Evolutionary conservation across 2,797 vertebrate genomes (phyloP), one percentile per base, ranked within the genome.

Genomic region (Philypnodon macrostomus): DNA sequence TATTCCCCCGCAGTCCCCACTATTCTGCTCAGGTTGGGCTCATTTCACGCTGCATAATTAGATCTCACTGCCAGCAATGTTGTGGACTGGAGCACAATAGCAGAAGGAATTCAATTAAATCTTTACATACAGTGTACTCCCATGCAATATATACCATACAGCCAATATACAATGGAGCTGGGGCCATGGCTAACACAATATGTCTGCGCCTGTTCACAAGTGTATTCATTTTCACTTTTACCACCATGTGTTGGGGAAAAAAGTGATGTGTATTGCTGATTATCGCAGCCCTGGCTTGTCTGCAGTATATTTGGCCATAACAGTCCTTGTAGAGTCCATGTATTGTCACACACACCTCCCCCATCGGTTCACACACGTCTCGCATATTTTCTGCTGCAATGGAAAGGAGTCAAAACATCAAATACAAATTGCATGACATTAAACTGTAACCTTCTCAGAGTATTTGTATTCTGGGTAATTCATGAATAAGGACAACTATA

Each of bases 1-100:
- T 81, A 77, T 77, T 76, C 71, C 79, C 69, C 68, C 72, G 69
- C 62, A 79, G 74, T 65, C 67, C 29, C 63, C 62, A 33, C 60
- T 53, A 75, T 79, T 83, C 76, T 72, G 59, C 71, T 81, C 79
- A 79, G 79, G 71, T 78, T 67, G 68, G 63, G 63, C 72, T 78
- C 71, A 88, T 89, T 89, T 87, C 83, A 85, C 85, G 77, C 75
- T 60, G 69, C 66, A 67, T 78, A 86, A 89, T 90, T 87, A 86
- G 79, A 90, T 89, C 86, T 86, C 77, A 66, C 75, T 61, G 73
- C 73, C 70, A 78, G 75, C 77, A 79, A 82, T 80, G 79, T 72
- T 74, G 58, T 54, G 73, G 63, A 58, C 69, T 57, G 42, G 15
- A 4, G 64, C 63, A 70, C 73, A 76, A 77, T 61, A 54, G 70